Conservation (phyloP, 23 tunicate species). For the Ciona savignyi region DNA sequence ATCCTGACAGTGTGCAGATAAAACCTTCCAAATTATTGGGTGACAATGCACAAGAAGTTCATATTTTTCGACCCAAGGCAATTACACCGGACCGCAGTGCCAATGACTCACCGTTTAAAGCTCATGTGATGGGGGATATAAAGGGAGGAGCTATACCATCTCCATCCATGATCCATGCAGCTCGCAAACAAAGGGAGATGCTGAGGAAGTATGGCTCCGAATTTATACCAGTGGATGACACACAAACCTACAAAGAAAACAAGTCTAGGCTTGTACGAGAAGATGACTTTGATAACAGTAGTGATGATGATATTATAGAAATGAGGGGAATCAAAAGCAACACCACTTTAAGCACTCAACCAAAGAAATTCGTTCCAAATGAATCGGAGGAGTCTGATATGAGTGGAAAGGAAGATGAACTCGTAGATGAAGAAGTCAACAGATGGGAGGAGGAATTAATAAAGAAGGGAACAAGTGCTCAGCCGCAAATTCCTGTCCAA, state of each 20-base stretch:
- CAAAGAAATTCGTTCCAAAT: slow-evolving; percentile 19
- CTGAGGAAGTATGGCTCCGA: slow-evolving; percentile 80
- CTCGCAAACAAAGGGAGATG: slow-evolving; percentile 83
- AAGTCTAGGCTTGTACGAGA: slow-evolving; percentile 61
- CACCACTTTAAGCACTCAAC: slow-evolving; percentile 1
- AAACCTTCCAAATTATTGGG: background rate
- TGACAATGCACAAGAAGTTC: slow-evolving; percentile 6
- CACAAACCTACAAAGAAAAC: slow-evolving; percentile 34
- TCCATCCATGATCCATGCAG: slow-evolving; percentile 86
- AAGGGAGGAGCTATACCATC: slow-evolving; percentile 67
- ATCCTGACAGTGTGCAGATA: slow-evolving; percentile 1
- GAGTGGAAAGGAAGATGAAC: slow-evolving; percentile 26
- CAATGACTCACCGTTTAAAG: slow-evolving; percentile 2
- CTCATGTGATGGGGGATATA: slow-evolving; percentile 7
- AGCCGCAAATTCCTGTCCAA: slow-evolving; percentile 21
- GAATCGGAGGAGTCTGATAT: slow-evolving; percentile 44
- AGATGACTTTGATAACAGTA: slow-evolving; percentile 49
- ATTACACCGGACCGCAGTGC: background rate
- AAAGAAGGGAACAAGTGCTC: slow-evolving; percentile 78
- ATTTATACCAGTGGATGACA: slow-evolving; percentile 46
- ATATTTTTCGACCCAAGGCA: slow-evolving; percentile 23
- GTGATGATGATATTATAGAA: slow-evolving; percentile 66
- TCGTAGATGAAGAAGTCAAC: slow-evolving; percentile 70
- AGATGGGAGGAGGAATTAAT: slow-evolving; percentile 93
- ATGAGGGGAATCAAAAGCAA: slow-evolving; percentile 65